Conservation (phyloP, 2,113 vertebrate species). For the Beaufortia kweichowensis region DNA sequence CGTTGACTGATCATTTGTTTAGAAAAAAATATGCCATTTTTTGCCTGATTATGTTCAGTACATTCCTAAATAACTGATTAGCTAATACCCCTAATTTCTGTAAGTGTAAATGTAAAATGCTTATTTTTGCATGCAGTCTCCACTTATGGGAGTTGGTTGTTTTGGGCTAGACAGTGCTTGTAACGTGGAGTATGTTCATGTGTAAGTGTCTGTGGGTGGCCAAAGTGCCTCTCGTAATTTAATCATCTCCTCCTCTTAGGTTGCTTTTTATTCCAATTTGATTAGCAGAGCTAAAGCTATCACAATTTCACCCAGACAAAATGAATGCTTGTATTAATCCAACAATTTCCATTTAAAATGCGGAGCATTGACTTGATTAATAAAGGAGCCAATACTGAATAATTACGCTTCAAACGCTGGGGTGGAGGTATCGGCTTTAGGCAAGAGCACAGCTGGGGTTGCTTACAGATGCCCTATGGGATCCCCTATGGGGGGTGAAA, state of each 20-base stretch:
- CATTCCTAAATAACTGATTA: neutral
- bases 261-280: slow-evolving; percentile 97
- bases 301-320: slow-evolving; percentile 96
- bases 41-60: too few relatives aligned
- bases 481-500: slow-evolving; percentile 81
- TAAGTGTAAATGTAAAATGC: neutral
- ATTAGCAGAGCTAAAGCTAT: slow-evolving; percentile 96
- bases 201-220: slow-evolving; percentile 67
- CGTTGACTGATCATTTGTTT: too few relatives aligned
- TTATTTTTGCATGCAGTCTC: neutral
- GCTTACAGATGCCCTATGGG: slow-evolving; percentile 91
- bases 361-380: slow-evolving; percentile 98
- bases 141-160: slow-evolving; percentile 67
- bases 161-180: slow-evolving; percentile 82
- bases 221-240: slow-evolving; percentile 85
- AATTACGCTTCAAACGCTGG: slow-evolving; percentile 91
- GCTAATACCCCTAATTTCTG: neutral
- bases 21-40: too few relatives aligned
- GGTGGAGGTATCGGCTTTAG: slow-evolving; percentile 74
- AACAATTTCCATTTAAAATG: slow-evolving; percentile 99
- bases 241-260: slow-evolving; percentile 89
- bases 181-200: slow-evolving; percentile 85
- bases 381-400: slow-evolving; percentile 98
- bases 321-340: slow-evolving; percentile 99
- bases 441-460: slow-evolving; percentile 95